These are phyloP conservation scores for Hydrotaea cyrtoneurina DNA, from an alignment of 2,888 invertebrate species.

Conservation along the genomic window DNA sequence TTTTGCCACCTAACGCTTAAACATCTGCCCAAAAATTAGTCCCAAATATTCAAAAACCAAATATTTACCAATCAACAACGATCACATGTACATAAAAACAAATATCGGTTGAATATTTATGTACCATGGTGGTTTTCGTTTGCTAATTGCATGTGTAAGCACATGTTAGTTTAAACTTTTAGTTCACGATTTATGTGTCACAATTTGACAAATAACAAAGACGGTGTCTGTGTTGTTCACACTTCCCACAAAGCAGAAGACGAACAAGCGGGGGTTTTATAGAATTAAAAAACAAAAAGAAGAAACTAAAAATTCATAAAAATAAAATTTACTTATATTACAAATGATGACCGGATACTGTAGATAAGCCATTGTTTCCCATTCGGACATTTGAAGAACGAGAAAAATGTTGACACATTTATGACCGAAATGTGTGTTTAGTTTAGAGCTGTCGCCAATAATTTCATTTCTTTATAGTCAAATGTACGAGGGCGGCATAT, in stretches of 20 bases:
- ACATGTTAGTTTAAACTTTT: background rate
- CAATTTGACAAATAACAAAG: background rate
- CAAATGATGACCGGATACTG: constrained; percentile 53
- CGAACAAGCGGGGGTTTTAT: background rate
- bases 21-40: too few relatives aligned
- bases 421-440: constrained; percentile 45
- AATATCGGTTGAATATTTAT: background rate
- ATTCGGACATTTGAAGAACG: background rate
- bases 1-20: too few relatives aligned
- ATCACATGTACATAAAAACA: background rate
- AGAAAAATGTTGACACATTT: constrained; percentile 14
- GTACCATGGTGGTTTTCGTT: background rate
- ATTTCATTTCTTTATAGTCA: background rate
- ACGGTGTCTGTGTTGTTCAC: constrained; percentile 16
- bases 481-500: background rate
- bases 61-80: background rate
- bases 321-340: constrained; percentile 34
- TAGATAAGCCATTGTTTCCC: constrained; percentile 39
- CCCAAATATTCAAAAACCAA: too few relatives aligned
- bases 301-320: constrained; percentile 18
- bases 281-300: constrained; percentile 8
- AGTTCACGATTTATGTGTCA: background rate
- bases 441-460: constrained; percentile 33
- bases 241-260: background rate
- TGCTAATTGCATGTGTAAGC: constrained; percentile 9